Evolutionary conservation across 2,113 vertebrate species (phyloP).

Genomic region (Chaetorhynchus papuensis): DNA sequence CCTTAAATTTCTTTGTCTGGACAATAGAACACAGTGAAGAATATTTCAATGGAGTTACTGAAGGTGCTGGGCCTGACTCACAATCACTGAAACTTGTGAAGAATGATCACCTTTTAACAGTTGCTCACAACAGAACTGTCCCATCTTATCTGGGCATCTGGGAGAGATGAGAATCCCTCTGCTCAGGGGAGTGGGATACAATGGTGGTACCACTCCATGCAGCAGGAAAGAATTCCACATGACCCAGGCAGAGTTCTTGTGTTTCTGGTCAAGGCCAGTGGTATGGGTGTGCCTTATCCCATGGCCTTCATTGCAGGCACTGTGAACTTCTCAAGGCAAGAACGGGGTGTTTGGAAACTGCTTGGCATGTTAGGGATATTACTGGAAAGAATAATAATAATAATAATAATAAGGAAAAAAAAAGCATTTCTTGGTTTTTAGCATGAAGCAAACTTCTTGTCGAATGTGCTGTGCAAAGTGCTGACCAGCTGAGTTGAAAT

Average conservation of each 20-base stretch:
- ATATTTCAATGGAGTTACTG: neutral
- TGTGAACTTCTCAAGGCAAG: neutral
- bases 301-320: neutral
- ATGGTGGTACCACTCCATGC: neutral
- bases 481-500: neutral
- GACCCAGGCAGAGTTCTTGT: neutral
- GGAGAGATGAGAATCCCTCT: neutral
- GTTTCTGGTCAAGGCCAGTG: neutral
- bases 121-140: neutral
- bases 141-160: neutral
- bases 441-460: neutral
- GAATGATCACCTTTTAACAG: neutral
- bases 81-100: neutral
- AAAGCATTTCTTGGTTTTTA: neutral
- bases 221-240: neutral
- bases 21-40: neutral
- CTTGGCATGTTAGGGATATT: neutral
- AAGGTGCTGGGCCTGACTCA: neutral
- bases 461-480: neutral
- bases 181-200: neutral
- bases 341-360: neutral
- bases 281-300: neutral
- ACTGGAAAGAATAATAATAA: neutral
- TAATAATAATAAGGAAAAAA: neutral
- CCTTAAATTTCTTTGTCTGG: neutral